phyloP scores from a whole-genome alignment of 2,797 vertebrate genomes.

The Sebastes diaconus region DNA sequence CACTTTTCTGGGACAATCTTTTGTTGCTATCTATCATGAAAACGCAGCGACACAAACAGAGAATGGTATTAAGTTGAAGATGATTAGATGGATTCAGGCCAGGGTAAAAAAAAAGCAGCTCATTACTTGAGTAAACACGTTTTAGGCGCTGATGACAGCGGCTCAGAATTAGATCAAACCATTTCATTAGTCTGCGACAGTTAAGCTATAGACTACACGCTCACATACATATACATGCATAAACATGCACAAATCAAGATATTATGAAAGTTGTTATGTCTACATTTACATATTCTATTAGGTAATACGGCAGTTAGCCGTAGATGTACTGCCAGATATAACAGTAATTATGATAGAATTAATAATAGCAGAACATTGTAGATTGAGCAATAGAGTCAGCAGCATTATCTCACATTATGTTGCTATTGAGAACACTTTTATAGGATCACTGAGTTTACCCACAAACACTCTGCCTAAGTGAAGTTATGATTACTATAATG shows the following conservation, averaged over 20 bases:
- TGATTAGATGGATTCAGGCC: constrained; percentile 24
- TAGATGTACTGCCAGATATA: constrained; percentile 2
- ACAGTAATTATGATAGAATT: constrained; percentile 17
- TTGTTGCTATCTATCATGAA: constrained; percentile 33
- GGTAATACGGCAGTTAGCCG: neutral
- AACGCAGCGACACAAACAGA: constrained; percentile 15
- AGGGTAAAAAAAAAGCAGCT: constrained; percentile 34
- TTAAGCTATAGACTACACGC: neutral
- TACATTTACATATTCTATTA: neutral
- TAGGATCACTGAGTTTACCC: constrained; percentile 54
- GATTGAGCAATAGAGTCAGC: constrained; percentile 1
- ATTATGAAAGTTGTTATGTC: neutral
- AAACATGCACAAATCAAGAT: neutral
- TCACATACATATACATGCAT: neutral
- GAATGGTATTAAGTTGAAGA: neutral
- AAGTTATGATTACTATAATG: constrained; percentile 71
- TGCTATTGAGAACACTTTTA: constrained; percentile 47
- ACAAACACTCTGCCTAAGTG: constrained; percentile 57
- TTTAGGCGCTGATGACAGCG: constrained; percentile 15
- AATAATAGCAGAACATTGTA: constrained; percentile 11
- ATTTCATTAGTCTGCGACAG: constrained; percentile 24
- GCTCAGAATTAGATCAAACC: constrained; percentile 27
- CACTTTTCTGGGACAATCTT: neutral
- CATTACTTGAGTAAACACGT: constrained; percentile 48
- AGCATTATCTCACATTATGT: constrained; percentile 19